Conservation (phyloP, 2,888 invertebrate species). For the Capitulum mitella region DNA sequence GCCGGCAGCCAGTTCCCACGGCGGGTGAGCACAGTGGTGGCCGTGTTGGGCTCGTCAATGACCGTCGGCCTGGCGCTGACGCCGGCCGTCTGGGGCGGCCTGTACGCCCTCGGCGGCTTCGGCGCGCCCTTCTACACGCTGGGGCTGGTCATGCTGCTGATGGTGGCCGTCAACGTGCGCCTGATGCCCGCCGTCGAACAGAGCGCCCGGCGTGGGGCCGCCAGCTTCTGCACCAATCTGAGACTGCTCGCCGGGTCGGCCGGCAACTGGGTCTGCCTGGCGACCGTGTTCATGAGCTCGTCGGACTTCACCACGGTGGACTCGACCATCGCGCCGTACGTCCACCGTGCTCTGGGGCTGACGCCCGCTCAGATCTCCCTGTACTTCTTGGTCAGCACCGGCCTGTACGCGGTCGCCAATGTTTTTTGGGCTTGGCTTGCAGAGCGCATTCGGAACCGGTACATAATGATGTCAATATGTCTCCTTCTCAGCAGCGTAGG, state of each 20-base stretch:
- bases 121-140: slow-evolving; percentile 66
- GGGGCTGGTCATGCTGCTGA: slow-evolving; percentile 59
- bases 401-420: not conserved
- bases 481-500: slow-evolving; percentile 56
- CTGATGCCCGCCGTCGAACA: slow-evolving; percentile 51
- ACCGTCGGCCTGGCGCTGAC: slow-evolving; percentile 73
- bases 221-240: not conserved
- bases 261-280: not conserved
- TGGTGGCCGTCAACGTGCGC: slow-evolving; percentile 57
- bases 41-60: slow-evolving; percentile 67
- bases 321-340: not conserved
- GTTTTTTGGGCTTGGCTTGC: slow-evolving; percentile 44
- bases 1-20: slow-evolving; percentile 68
- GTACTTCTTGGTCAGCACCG: not conserved
- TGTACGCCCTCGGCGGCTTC: too few relatives aligned
- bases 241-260: not conserved
- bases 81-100: slow-evolving; percentile 69
- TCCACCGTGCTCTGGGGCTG: not conserved
- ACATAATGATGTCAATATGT: slow-evolving; percentile 67
- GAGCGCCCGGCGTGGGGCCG: too few relatives aligned
- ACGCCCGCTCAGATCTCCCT: not conserved
- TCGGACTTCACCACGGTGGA: not conserved
- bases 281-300: not conserved
- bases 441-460: slow-evolving; percentile 59
- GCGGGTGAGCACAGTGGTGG: slow-evolving; percentile 64